Evolutionary conservation across 2,888 invertebrate species (phyloP), one percentile per base, ranked within the genome.

Genomic region (Drosophila rellima): DNA sequence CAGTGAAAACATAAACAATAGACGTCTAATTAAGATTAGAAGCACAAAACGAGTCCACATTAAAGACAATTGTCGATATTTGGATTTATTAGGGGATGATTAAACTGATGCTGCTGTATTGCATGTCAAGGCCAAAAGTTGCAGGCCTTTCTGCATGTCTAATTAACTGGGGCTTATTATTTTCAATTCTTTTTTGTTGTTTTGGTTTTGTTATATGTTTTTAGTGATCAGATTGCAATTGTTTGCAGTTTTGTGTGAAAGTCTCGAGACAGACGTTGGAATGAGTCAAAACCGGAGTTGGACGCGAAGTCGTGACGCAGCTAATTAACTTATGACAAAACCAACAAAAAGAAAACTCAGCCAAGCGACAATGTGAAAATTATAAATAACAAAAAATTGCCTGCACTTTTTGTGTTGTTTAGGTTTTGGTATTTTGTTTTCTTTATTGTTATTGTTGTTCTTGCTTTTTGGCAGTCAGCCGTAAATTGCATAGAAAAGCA

Each of bases 281-380:
- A 47, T 61, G 64, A 61, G 42, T 62, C 67, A 64, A 76, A 74
- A 15, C 47, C 66, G 40, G 40, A 69, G 69, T 69, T 64, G 64
- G 69, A 42, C 60, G 60, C 74, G 48, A 78, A 82, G 64, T 82
- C 85, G 86, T 83, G 82, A 86, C 60, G 79, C 83, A 77, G 86
- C 69, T 86, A 83, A 86, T 86, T 83, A 82, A 80, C 82, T 82
- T 80, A 82, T 82, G 74, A 84, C 78, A 69, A 63, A 68, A 54
- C 48, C 55, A 63, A 70, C 61, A 77, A 71, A 74, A 78, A 56
- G 66, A 73, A 76, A 75, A 67, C 64, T 48, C 69, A 75, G 45
- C 54, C 71, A 74, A 77, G 74, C 84, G 67, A 78, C 67, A 74
- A 69, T 69, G 70, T 69, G 82, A 66, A 68, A 67, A 70, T 63